Conservation (phyloP, 2,888 invertebrate genomes). For the Spatulosminthurus flaviceps region DNA sequence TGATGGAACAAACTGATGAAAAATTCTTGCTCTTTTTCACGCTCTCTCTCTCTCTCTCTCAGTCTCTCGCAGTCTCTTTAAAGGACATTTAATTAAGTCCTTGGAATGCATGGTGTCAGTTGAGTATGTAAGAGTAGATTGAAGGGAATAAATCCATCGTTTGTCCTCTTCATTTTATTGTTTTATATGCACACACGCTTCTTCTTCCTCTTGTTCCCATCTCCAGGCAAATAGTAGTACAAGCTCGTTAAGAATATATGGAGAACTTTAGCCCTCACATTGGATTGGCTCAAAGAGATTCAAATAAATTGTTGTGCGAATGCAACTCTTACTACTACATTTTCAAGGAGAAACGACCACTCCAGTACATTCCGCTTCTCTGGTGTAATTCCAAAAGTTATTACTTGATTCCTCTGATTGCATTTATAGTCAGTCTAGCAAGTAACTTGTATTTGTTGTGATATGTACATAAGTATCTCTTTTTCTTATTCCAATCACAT, state of each 20-base stretch:
- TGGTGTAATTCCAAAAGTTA: conserved; percentile 8
- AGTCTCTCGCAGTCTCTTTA: neutral
- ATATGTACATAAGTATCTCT: neutral
- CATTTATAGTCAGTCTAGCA: neutral
- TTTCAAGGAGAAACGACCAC: neutral
- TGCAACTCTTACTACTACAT: neutral
- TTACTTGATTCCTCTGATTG: conserved; percentile 18
- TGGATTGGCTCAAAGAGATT: neutral
- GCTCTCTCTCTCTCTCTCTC: no score
- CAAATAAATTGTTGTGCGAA: neutral
- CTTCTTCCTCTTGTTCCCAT: no score
- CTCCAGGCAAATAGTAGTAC: no score
- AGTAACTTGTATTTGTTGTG: neutral
- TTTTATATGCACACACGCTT: neutral
- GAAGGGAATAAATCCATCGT: neutral
- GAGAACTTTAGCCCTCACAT: neutral
- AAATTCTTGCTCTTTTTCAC: no score
- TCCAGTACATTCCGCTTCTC: neutral
- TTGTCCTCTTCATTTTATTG: neutral
- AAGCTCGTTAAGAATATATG: no score
- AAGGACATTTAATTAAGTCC: neutral
- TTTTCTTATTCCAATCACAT: neutral
- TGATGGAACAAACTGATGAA: no score
- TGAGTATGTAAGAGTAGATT: neutral
- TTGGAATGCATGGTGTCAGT: neutral